A percentile compares a stretch with the other conserved stretches of the same genome.
Evolutionary conservation across 2,888 invertebrate species (phyloP).

Genomic region (Alloscopus bannaensis): DNA sequence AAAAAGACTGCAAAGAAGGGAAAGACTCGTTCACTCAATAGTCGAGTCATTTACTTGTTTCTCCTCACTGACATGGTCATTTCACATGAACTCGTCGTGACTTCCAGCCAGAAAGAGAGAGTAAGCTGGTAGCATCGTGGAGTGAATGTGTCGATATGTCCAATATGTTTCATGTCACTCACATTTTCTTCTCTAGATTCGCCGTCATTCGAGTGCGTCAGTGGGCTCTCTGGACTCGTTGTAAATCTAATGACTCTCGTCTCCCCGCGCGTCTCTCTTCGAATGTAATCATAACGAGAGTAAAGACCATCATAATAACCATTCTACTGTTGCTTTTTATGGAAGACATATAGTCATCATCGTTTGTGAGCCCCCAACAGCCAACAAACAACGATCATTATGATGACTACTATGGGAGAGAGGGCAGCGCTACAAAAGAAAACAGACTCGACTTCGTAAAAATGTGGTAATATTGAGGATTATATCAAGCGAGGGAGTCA

Average conservation of each 20-base stretch:
- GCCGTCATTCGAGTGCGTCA: constrained; percentile 22
- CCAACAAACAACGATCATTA: constrained; percentile 34
- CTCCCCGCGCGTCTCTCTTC: constrained; percentile 16
- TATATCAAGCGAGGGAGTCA: constrained; percentile 8
- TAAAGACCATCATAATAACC: constrained; percentile 52
- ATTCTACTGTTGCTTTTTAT: constrained; percentile 59
- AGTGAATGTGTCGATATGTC: constrained; percentile 8
- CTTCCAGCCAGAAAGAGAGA: neutral
- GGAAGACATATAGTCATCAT: constrained; percentile 50
- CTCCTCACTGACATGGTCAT: no score
- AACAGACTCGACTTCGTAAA: constrained; percentile 36
- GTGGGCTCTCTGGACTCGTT: no score
- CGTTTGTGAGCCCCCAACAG: constrained; percentile 4
- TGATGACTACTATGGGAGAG: constrained; percentile 33
- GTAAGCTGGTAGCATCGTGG: neutral
- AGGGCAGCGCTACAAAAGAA: constrained; percentile 44
- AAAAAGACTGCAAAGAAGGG: no score
- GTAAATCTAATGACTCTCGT: constrained; percentile 31
- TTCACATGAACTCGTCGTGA: no score
- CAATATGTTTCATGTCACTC: constrained; percentile 44
- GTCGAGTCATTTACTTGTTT: no score
- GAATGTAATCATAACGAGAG: constrained; percentile 45
- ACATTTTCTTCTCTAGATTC: constrained; percentile 33
- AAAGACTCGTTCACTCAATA: no score
- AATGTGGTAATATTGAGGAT: neutral